Evolutionary conservation across 2,888 invertebrate species (phyloP), one percentile per base, ranked within the genome.

Genomic region (Xestoiulus laeticollis): DNA sequence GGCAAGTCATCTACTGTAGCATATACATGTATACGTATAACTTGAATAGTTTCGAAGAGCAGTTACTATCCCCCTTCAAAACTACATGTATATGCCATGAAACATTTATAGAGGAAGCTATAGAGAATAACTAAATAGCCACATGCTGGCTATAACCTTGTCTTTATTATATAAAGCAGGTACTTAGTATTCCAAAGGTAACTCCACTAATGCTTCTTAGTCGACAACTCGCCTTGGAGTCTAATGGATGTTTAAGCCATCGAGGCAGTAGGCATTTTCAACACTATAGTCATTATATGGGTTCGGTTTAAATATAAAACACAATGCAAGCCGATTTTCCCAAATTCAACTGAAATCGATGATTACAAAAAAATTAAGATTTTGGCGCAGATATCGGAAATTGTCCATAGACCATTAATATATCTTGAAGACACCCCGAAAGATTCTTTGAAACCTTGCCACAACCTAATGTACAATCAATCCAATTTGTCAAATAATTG

Each of bases 111-210:
- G 68, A 22, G 8, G 68, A 12, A 22, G 68, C n/a, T 59, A 68
- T 22, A 22, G 68, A 12, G 68, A n/a, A 68, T 22, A 59, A 48
- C 53, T 68, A 5, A 2, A 26, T n/a, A 68, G 26, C 68, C n/a
- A 22, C n/a, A 68, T 68, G n/a, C 53, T 53, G 53, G 53, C n/a
- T 53, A n/a, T n/a, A 19, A 19, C n/a, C 68, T 22, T 68, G 68
- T 26, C 26, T 8, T 68, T 68, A 26, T n/a, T 26, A 68, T 68
- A 26, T 22, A 8, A 68, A 68, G 26, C 68, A 68, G 68, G 26
- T 68, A 68, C 26, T 68, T 68, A 68, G 68, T 68, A 68, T 68
- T 68, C 68, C 68, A 68, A 68, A 68, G 68, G 68, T 68, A 26
- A 12, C 68, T 26, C 68, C 26, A 8, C 26, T 68, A 68, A 68